A percentile compares a stretch with the other conserved stretches of the same genome.
Evolutionary conservation across 2,888 invertebrate species (phyloP).

Genomic region (Venusia cambrica): DNA sequence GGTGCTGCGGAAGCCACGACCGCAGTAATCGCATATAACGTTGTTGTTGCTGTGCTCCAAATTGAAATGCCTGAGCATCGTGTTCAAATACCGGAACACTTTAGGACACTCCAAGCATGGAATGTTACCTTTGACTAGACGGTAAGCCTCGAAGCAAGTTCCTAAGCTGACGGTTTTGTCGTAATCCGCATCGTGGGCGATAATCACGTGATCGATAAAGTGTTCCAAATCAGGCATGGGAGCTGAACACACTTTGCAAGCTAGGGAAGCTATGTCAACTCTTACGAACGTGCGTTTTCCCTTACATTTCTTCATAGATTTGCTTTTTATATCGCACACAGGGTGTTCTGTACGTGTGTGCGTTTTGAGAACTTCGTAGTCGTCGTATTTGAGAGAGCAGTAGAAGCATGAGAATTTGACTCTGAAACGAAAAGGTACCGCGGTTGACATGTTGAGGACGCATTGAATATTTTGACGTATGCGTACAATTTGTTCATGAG

Average conservation of each 20-base stretch:
- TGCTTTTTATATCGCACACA: constrained; percentile 57
- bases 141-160: constrained; percentile 60
- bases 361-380: constrained; percentile 40
- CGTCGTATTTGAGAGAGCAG: constrained; percentile 63
- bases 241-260: constrained; percentile 63
- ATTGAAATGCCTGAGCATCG: constrained; percentile 60
- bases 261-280: constrained; percentile 53
- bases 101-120: constrained; percentile 60
- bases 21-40: constrained; percentile 68
- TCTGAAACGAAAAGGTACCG: constrained; percentile 65
- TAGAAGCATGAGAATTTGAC: constrained; percentile 65
- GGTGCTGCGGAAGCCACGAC: constrained; percentile 56
- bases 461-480: constrained; percentile 63
- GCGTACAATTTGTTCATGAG: constrained; percentile 36
- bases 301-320: constrained; percentile 62
- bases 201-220: constrained; percentile 60
- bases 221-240: constrained; percentile 45
- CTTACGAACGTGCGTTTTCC: constrained; percentile 63
- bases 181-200: constrained; percentile 56
- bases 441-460: constrained; percentile 68
- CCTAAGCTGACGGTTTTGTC: constrained; percentile 46
- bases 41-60: constrained; percentile 65
- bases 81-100: constrained; percentile 60
- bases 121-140: constrained; percentile 61
- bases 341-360: constrained; percentile 60